These are phyloP conservation scores for Tachycineta bicolor DNA, from an alignment of 2,113 vertebrate genomes.

Conservation along the genomic window DNA sequence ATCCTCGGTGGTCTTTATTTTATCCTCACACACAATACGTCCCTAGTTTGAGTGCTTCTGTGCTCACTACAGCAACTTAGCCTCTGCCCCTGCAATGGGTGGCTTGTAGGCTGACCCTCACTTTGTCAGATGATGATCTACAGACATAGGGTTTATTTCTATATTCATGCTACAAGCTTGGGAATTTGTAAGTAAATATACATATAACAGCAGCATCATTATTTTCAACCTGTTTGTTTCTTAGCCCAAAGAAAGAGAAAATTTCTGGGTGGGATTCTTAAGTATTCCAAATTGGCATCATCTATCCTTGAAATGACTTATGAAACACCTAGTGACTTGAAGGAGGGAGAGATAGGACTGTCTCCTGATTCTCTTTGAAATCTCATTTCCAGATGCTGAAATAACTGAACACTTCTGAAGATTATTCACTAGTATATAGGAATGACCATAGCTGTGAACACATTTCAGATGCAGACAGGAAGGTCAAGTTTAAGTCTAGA, in stretches of 20 bases:
- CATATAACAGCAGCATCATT: background rate
- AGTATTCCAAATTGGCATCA: background rate
- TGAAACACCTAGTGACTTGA: background rate
- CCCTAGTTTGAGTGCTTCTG: rapidly evolving
- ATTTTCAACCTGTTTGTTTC: background rate
- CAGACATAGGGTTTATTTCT: background rate
- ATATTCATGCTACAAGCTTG: background rate
- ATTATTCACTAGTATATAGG: background rate
- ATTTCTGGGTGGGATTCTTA: background rate
- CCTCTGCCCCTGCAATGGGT: background rate
- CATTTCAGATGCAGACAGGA: background rate
- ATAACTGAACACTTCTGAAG: background rate
- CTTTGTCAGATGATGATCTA: background rate
- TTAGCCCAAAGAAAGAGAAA: background rate
- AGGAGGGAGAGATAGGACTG: background rate
- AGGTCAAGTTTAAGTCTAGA: background rate
- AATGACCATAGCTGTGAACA: background rate
- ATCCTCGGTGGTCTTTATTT: background rate
- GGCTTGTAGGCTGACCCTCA: background rate
- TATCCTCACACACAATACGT: background rate
- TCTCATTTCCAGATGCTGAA: background rate
- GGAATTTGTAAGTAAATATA: background rate
- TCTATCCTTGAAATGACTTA: background rate
- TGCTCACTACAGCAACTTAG: background rate
- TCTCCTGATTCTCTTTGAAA: background rate